A percentile compares a stretch with the other conserved stretches of the same genome.
Evolutionary conservation across 2,797 vertebrate genomes (phyloP).

Genomic region (Tinamus major): DNA sequence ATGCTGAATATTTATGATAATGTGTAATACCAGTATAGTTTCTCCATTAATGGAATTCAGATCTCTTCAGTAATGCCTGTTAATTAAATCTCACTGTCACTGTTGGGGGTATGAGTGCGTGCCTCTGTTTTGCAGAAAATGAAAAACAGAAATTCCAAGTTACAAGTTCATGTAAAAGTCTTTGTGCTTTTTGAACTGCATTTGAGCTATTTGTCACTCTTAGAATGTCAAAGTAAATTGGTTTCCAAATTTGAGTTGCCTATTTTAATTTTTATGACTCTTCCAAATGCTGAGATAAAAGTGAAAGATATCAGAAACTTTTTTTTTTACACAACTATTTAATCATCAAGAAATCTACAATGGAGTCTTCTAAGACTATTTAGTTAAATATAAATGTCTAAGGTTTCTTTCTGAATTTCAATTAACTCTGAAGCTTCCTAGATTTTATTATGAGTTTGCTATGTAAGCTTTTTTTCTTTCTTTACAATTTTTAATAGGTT

Average conservation of each 20-base stretch:
- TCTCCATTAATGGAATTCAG: constrained; percentile 33
- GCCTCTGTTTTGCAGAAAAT: background rate
- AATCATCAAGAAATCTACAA: constrained; percentile 31
- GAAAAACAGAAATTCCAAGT: background rate
- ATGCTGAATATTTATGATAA: constrained; percentile 59
- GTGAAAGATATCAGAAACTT: constrained; percentile 31
- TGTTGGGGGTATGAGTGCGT: background rate
- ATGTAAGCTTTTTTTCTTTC: constrained; percentile 48
- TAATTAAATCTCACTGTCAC: constrained; percentile 54
- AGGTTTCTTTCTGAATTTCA: constrained; percentile 51
- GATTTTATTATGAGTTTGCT: constrained; percentile 52
- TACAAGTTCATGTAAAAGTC: background rate
- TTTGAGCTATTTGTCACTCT: background rate
- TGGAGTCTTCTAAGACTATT: constrained; percentile 9
- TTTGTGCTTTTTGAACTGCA: background rate
- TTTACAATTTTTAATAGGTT: constrained; percentile 62
- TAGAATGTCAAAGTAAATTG: background rate
- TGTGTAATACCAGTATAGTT: constrained; percentile 21
- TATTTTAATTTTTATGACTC: constrained; percentile 6
- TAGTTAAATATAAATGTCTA: constrained; percentile 57
- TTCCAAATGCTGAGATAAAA: constrained; percentile 49
- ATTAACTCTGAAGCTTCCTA: constrained; percentile 45
- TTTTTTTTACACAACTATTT: constrained; percentile 51
- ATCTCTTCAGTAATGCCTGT: background rate
- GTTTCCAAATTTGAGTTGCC: background rate